Conservation (phyloP, 2,888 invertebrate species). For the Melinopterus prodromus region DNA sequence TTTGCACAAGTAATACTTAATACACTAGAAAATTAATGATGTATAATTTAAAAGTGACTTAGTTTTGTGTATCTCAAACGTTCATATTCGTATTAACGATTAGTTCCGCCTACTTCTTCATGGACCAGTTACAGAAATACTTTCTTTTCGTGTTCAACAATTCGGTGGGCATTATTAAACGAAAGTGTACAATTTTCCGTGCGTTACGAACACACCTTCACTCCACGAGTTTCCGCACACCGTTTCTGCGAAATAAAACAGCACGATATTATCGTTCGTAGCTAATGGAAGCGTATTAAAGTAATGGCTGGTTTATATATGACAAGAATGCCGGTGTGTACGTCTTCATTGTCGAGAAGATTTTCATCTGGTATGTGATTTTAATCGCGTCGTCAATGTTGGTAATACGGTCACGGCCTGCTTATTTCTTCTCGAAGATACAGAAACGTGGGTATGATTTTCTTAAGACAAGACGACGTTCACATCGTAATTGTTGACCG, state of each 20-base stretch:
- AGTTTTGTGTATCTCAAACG: background rate
- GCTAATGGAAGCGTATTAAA: background rate
- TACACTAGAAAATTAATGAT: background rate
- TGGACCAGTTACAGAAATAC: background rate
- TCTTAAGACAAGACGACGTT: background rate
- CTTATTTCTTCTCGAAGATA: background rate
- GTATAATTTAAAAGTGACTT: background rate
- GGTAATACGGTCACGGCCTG: background rate
- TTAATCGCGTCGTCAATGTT: background rate
- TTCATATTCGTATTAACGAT: background rate
- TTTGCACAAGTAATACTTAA: background rate
- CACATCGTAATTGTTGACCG: background rate
- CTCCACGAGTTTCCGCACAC: background rate
- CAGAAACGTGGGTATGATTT: background rate
- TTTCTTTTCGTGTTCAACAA: background rate
- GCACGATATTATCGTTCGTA: background rate
- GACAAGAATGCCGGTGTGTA: background rate
- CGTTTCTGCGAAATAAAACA: background rate
- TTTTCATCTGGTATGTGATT: background rate
- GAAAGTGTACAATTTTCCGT: background rate
- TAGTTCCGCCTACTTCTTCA: constrained; percentile 4
- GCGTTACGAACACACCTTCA: background rate
- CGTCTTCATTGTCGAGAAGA: background rate
- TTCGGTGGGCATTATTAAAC: background rate
- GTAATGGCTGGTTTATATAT: background rate